A percentile compares a stretch with the other conserved stretches of the same genome.
phyloP scores from a whole-genome alignment of 2,888 invertebrate genomes.

The Nineta flava region DNA sequence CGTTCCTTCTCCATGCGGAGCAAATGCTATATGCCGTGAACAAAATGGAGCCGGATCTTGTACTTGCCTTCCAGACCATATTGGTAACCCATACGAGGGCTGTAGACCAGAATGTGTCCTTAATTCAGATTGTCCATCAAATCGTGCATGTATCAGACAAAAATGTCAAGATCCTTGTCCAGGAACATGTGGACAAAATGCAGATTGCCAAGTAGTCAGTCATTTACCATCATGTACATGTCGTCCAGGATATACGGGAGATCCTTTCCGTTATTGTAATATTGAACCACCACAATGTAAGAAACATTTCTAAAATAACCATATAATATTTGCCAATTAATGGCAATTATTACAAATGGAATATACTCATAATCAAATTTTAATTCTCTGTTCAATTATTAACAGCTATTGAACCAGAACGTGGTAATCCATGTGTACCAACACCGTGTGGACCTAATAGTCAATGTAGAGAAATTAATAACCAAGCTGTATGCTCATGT shows the following conservation, averaged over 20 bases:
- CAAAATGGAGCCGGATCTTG: conserved; percentile 35
- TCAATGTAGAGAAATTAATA: conserved; percentile 48
- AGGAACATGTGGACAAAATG: conserved; percentile 48
- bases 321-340: no score
- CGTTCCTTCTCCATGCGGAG: conserved; percentile 31
- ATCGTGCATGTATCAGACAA: conserved; percentile 35
- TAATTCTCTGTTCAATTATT: background rate
- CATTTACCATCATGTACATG: conserved; percentile 31
- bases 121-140: conserved; percentile 37
- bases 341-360: no score
- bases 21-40: conserved; percentile 33
- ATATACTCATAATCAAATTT: no score
- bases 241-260: conserved; percentile 32
- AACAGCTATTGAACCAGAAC: conserved; percentile 20
- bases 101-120: conserved; percentile 39
- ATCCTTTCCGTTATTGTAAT: conserved; percentile 22
- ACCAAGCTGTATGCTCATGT: conserved; percentile 40
- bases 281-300: conserved; percentile 21
- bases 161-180: conserved; percentile 42
- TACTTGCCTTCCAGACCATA: conserved; percentile 31
- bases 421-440: conserved; percentile 46
- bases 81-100: conserved; percentile 41
- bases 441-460: conserved; percentile 69
- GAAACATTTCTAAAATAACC: conserved; percentile 17
- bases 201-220: conserved; percentile 37